Evolutionary conservation across 2,888 invertebrate species (phyloP).

Genomic region (Mesorhabditis spiculigera): DNA sequence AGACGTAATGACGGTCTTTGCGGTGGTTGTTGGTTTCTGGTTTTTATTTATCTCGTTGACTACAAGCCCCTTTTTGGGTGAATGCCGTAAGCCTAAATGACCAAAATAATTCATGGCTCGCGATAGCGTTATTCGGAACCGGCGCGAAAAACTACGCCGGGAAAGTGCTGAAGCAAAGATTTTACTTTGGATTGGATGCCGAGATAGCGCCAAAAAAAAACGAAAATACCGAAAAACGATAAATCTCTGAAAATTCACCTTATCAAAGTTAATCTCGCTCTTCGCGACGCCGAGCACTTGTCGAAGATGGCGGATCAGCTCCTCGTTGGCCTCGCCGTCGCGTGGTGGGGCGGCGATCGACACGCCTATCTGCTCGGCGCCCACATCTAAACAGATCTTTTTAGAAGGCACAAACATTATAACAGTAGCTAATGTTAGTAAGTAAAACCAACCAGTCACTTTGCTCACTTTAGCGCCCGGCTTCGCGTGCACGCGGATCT

Average conservation of each 20-base stretch:
- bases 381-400: constrained; percentile 29
- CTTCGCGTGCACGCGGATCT: constrained; percentile 71
- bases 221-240: no score
- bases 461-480: constrained; percentile 74
- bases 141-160: no score
- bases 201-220: no score
- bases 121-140: background rate
- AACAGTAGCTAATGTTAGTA: background rate
- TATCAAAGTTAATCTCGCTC: constrained; percentile 71
- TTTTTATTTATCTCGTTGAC: no score
- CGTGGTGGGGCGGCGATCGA: constrained; percentile 78
- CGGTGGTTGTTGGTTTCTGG: no score
- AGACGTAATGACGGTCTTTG: no score
- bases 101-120: no score
- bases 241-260: constrained; percentile 58
- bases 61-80: no score
- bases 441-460: constrained; percentile 65
- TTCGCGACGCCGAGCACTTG: constrained; percentile 71
- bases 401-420: background rate
- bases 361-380: constrained; percentile 69
- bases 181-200: no score
- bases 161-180: no score
- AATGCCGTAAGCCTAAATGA: background rate
- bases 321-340: constrained; percentile 77
- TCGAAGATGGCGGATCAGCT: constrained; percentile 73